Conservation (phyloP, 2,113 vertebrate genomes). For the Cebidichthys violaceus region DNA sequence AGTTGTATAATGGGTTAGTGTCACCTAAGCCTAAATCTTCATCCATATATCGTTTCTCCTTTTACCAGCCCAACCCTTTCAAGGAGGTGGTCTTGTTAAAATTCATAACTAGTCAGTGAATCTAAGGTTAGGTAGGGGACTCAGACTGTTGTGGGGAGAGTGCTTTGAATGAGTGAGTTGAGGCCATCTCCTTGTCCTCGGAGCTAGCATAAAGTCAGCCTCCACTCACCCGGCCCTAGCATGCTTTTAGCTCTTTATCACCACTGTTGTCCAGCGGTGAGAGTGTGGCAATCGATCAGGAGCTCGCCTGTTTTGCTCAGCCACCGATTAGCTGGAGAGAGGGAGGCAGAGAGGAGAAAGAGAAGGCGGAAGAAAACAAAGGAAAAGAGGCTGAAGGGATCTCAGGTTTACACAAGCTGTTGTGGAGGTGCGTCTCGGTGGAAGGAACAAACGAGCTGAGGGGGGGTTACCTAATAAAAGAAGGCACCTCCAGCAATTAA, state of each 20-base stretch:
- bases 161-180: not conserved
- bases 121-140: not conserved
- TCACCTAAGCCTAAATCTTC: not conserved
- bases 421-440: slow-evolving; percentile 65
- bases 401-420: slow-evolving; percentile 75
- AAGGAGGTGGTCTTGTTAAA: not conserved
- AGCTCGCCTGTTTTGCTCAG: slow-evolving; percentile 59
- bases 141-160: not conserved
- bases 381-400: slow-evolving; percentile 56
- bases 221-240: slow-evolving; percentile 32
- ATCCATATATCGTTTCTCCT: not conserved
- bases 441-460: slow-evolving; percentile 79
- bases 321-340: slow-evolving; percentile 56
- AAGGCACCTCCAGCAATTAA: slow-evolving; percentile 86
- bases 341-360: not conserved
- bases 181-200: slow-evolving; percentile 11
- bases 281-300: slow-evolving; percentile 73
- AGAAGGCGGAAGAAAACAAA: slow-evolving; percentile 49
- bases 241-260: slow-evolving; percentile 76
- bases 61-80: not conserved
- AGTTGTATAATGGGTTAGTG: not conserved
- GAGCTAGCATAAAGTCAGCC: slow-evolving; percentile 29
- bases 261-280: slow-evolving; percentile 64
- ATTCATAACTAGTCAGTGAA: not conserved
- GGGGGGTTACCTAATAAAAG: slow-evolving; percentile 82